Percentiles rank a stretch among this genome's conserved stretches.
Evolutionary conservation across 2,797 vertebrate species (phyloP).

Genomic region (Karalla daura): DNA sequence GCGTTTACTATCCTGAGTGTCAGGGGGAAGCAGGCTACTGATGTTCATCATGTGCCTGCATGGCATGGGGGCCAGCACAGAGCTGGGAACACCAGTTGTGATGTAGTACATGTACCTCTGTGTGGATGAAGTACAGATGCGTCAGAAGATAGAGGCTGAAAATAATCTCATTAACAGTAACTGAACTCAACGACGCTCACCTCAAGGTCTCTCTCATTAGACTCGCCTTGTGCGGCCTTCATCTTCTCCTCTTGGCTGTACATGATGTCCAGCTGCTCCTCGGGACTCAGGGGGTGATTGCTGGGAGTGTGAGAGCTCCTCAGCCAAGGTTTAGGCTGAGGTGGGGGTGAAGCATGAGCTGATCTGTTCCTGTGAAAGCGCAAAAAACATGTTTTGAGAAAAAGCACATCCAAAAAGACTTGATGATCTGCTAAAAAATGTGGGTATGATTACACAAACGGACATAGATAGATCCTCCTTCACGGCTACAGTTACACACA

Average conservation of each 20-base stretch:
- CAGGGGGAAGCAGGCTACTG: conserved; percentile 74
- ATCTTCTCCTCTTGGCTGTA: conserved; percentile 78
- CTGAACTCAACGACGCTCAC: conserved; percentile 66
- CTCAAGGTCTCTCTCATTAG: conserved; percentile 85
- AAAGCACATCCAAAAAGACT: conserved; percentile 5
- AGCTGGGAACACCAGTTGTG: conserved; percentile 77
- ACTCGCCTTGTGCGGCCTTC: conserved; percentile 63
- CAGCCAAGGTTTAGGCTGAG: background rate
- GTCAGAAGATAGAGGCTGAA: background rate
- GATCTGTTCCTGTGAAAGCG: conserved; percentile 33
- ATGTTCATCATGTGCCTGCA: conserved; percentile 82
- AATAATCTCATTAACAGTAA: background rate
- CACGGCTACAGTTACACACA: too few relatives aligned
- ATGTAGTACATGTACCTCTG: conserved; percentile 92
- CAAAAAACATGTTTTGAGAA: background rate
- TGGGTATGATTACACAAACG: conserved; percentile 65
- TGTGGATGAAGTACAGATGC: conserved; percentile 13
- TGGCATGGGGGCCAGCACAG: conserved; percentile 84
- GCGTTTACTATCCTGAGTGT: conserved; percentile 45
- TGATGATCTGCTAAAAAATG: background rate
- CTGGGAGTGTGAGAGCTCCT: conserved; percentile 21
- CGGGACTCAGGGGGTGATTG: conserved; percentile 84
- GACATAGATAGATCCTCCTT: too few relatives aligned
- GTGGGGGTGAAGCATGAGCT: background rate
- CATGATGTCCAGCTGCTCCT: conserved; percentile 88